A percentile compares a stretch with the other conserved stretches of the same genome.
phyloP scores from a whole-genome alignment of 2,797 vertebrate species.

The Cercopithecus diana region DNA sequence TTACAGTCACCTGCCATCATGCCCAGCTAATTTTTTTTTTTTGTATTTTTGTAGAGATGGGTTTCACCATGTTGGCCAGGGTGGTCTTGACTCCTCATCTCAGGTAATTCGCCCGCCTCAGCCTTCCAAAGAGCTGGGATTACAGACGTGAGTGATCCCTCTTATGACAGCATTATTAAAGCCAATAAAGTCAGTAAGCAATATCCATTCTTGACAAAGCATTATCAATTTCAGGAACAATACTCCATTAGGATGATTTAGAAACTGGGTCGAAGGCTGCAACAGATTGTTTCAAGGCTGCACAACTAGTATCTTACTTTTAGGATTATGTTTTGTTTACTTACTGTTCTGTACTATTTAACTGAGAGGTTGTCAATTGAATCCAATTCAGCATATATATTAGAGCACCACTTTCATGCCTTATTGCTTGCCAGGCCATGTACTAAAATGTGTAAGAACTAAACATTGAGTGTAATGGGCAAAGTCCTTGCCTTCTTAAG shows the following conservation, averaged over 20 bases:
- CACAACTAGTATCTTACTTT: neutral
- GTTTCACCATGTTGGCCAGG: neutral
- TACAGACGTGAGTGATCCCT: neutral
- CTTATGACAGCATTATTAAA: neutral
- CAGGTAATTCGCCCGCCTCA: fast-evolving
- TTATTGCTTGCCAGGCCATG: neutral
- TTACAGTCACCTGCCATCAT: neutral
- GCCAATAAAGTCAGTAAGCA: neutral
- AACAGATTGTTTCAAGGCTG: neutral
- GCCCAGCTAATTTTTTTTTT: no score
- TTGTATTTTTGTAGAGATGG: neutral
- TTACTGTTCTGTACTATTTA: neutral
- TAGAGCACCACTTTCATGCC: neutral
- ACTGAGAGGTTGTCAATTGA: neutral
- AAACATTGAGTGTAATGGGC: neutral
- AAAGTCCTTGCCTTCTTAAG: neutral
- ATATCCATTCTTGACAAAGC: neutral
- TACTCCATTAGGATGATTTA: neutral
- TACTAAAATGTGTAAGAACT: neutral
- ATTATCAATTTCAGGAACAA: neutral
- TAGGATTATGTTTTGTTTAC: neutral
- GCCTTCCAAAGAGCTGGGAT: neutral
- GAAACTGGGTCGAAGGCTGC: neutral
- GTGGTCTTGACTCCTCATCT: neutral
- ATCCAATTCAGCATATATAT: neutral